Percentiles rank a stretch among this genome's conserved stretches.
These are phyloP conservation scores for Dasypus novemcinctus DNA, from an alignment of 2,113 vertebrate genomes.

Conservation along the genomic window DNA sequence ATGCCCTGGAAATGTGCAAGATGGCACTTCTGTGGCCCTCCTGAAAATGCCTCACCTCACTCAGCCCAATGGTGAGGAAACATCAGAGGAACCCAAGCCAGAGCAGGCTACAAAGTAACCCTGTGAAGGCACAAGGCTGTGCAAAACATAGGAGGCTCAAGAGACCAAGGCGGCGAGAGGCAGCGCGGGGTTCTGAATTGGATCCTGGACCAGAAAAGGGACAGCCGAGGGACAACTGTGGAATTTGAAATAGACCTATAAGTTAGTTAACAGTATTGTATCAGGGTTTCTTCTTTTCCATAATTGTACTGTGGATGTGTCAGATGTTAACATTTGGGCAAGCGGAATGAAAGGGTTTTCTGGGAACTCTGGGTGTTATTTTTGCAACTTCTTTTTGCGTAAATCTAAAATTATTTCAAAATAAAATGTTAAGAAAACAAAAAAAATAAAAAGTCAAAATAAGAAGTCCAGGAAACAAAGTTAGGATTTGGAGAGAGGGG, in stretches of 20 bases:
- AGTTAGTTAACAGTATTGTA: background rate
- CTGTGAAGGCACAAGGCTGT: background rate
- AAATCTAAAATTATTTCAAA: background rate
- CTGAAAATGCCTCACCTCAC: background rate
- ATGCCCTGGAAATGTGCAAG: background rate
- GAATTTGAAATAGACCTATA: background rate
- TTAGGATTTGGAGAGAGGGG: background rate
- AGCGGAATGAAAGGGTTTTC: background rate
- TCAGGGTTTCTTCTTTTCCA: too few species aligned
- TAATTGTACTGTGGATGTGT: background rate
- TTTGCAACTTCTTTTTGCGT: background rate
- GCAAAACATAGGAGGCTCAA: background rate
- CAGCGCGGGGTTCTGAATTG: background rate
- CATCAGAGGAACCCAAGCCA: background rate
- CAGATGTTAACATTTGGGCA: background rate
- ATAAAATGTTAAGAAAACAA: background rate
- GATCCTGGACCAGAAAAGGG: background rate
- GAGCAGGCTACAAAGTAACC: background rate
- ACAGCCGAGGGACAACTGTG: background rate
- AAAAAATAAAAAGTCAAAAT: too few species aligned
- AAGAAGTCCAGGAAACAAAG: background rate
- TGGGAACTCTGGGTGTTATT: background rate
- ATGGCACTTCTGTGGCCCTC: background rate
- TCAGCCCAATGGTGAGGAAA: background rate
- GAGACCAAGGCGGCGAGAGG: background rate